Conservation (phyloP, 64 coral and sea anemone species). For the Dendronephthya gigantea region DNA sequence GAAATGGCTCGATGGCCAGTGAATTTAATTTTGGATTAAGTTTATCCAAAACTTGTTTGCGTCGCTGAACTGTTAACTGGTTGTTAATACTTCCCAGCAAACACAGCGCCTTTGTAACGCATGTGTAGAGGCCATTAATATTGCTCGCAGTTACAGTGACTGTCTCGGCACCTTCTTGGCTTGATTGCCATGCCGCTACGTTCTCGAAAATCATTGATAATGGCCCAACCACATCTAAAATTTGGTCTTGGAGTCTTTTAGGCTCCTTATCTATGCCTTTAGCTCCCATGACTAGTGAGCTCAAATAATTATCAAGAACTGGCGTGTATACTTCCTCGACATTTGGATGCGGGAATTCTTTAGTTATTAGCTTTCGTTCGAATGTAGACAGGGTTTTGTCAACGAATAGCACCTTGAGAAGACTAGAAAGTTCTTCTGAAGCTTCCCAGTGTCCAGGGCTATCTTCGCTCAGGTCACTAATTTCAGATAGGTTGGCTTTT, state of each 20-base stretch:
- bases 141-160: not conserved
- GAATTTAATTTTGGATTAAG: conserved; percentile 6
- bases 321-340: not conserved
- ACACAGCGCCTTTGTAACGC: not conserved
- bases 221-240: not conserved
- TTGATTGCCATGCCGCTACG: not conserved
- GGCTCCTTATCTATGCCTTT: not conserved
- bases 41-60: conserved; percentile 9
- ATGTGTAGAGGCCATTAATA: conserved; percentile 4
- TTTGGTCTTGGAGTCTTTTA: not conserved
- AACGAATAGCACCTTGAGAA: no score
- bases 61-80: not conserved
- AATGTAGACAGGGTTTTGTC: no score
- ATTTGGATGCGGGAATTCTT: not conserved
- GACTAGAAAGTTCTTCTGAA: no score
- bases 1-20: conserved; percentile 8
- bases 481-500: not conserved
- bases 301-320: not conserved
- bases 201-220: not conserved
- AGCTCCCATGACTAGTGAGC: not conserved
- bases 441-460: no score
- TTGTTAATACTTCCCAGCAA: conserved; percentile 9
- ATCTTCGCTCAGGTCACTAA: not conserved
- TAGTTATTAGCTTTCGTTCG: no score
- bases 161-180: not conserved